Evolutionary conservation across 1,140 invertebrate genomes (phyloP), one percentile per base, ranked within the genome.

Genomic region (Drosophila pallidifrons): DNA sequence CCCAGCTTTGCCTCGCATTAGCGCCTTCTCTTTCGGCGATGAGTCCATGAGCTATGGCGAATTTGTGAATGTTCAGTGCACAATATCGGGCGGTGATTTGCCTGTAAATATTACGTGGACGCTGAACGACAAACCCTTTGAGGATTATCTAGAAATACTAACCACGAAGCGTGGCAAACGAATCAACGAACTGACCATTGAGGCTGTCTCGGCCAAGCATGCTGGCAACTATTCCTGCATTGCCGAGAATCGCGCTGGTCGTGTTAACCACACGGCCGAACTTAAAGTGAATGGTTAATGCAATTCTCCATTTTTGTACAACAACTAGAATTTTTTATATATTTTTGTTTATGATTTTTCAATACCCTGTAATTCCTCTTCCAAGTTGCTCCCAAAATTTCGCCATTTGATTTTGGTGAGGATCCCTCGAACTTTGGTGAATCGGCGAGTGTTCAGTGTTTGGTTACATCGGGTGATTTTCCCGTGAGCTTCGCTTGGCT

Each of bases 151-250:
- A 55, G 93, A 93, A 68, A 93, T 94, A 64, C 79, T 93, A 43
- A 93, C 94, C n/a, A 93, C 94, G 2, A 95, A 94, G 92, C 92
- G 96, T 79, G 96, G 96, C 54, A 94, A 95, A 73, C 95, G 95
- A 86, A 95, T 95, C 66, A 95, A 95, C 63, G 93, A 97, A 79
- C 93, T 98, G 66, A 95, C 95, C 30, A 97, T 98, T 66, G 95
- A 96, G 68, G 94, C 95, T 10, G 95, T 96, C 61, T 95, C 94
- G 77, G 95, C 96, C 54, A 94, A 94, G 82, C 96, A 97, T 93
- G 94, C 94, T 45, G 96, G 96, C 54, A 96, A 96, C 91, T 98
- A 97, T 92, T 96, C 96, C 54, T 97, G 97, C 93, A 94, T 94
- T 52, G 96, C 95, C 77, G 94, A 94, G 57, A 97, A 97, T 92